Conservation (phyloP, 1,140 invertebrate species). For the Episyrphus balteatus region DNA sequence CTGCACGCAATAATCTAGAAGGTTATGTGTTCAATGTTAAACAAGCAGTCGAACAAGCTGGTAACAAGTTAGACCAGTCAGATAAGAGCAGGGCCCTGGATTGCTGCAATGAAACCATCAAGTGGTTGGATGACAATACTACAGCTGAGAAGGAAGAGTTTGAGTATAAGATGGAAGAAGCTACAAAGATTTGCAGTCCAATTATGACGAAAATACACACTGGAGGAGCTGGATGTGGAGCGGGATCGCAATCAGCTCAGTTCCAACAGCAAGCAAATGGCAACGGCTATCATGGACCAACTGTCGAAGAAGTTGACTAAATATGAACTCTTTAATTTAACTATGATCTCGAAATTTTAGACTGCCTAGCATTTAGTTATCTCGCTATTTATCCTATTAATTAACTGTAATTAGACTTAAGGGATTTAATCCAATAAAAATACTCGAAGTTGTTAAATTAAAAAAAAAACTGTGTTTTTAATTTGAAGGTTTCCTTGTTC, state of each 20-base stretch:
- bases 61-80: slow-evolving; percentile 16
- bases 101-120: slow-evolving; percentile 37
- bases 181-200: slow-evolving; percentile 40
- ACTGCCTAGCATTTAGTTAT: too few relatives aligned
- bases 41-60: slow-evolving; percentile 41
- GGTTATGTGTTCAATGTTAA: slow-evolving; percentile 68
- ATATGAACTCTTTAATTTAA: background rate
- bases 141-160: slow-evolving; percentile 49
- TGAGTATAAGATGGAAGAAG: slow-evolving; percentile 43
- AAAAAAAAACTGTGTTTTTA: too few relatives aligned
- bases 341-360: too few relatives aligned
- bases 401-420: too few relatives aligned
- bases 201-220: slow-evolving; percentile 45
- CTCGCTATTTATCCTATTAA: too few relatives aligned
- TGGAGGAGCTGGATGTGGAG: slow-evolving; percentile 37
- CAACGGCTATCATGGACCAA: slow-evolving; percentile 46
- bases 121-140: slow-evolving; percentile 49
- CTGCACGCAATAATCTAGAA: slow-evolving; percentile 65
- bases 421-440: too few relatives aligned
- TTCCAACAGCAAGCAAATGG: slow-evolving; percentile 37
- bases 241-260: slow-evolving; percentile 21
- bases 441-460: too few relatives aligned
- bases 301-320: slow-evolving; percentile 59
- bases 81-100: slow-evolving; percentile 9
- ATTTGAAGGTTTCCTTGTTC: too few relatives aligned